These are phyloP conservation scores for Drosophila helvetica DNA, from an alignment of 2,888 invertebrate species.

Conservation along the genomic window DNA sequence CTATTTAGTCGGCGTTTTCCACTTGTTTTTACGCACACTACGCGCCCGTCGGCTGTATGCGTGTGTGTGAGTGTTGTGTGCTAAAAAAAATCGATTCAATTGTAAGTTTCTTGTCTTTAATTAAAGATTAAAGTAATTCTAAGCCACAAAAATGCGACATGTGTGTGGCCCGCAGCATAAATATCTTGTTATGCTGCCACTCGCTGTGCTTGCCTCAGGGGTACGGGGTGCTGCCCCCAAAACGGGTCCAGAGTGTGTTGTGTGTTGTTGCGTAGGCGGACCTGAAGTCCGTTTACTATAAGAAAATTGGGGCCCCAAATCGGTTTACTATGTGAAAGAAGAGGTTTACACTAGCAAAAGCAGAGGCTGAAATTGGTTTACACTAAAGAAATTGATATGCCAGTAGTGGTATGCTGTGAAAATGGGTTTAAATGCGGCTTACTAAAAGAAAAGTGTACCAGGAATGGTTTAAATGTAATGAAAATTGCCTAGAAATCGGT, in stretches of 20 bases:
- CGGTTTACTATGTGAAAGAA: background rate
- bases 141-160: constrained; percentile 12
- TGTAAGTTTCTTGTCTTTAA: constrained; percentile 64
- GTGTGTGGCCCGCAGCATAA: constrained; percentile 20
- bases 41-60: constrained; percentile 20
- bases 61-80: constrained; percentile 41
- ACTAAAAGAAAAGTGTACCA: background rate
- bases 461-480: background rate
- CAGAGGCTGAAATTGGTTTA: background rate
- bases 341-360: background rate
- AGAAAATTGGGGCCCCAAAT: background rate
- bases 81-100: constrained; percentile 69
- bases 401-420: background rate
- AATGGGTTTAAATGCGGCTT: background rate
- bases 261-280: constrained; percentile 63
- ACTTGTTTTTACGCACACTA: constrained; percentile 68
- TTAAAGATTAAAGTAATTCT: constrained; percentile 57
- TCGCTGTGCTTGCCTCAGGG: constrained; percentile 6
- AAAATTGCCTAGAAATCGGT: background rate
- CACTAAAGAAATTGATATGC: background rate
- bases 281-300: constrained; percentile 43
- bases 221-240: constrained; percentile 2
- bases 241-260: constrained; percentile 52
- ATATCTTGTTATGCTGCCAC: constrained; percentile 19
- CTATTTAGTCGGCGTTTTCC: constrained; percentile 65